phyloP scores from a whole-genome alignment of 1,140 invertebrate species.

The Drosophila ananassae region DNA sequence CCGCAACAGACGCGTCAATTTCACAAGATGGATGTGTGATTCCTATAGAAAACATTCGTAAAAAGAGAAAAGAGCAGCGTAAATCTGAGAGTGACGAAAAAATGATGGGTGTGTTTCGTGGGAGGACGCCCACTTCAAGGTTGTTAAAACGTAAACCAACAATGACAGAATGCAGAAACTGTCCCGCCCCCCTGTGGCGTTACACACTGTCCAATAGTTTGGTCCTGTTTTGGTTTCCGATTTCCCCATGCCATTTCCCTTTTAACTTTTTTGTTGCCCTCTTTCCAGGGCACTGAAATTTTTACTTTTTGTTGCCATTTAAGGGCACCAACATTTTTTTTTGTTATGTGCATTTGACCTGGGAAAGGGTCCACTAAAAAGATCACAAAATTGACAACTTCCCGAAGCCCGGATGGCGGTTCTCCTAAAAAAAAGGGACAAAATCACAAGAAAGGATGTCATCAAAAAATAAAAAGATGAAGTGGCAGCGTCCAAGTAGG shows the following conservation, averaged over 20 bases:
- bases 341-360: slow-evolving; percentile 49
- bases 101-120: neutral
- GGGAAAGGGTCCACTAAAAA: slow-evolving; percentile 60
- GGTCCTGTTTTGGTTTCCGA: slow-evolving; percentile 7
- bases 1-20: slow-evolving; percentile 95
- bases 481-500: slow-evolving; percentile 7
- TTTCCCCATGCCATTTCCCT: neutral
- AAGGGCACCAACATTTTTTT: slow-evolving; percentile 35
- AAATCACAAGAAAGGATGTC: slow-evolving; percentile 52
- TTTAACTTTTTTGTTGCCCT: slow-evolving; percentile 10
- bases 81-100: slow-evolving; percentile 2
- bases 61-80: slow-evolving; percentile 3
- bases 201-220: slow-evolving; percentile 20
- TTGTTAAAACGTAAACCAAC: slow-evolving; percentile 32
- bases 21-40: slow-evolving; percentile 96
- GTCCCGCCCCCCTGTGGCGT: slow-evolving; percentile 30
- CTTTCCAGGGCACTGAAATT: slow-evolving; percentile 39
- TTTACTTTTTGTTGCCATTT: slow-evolving; percentile 11
- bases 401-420: slow-evolving; percentile 31
- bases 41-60: slow-evolving; percentile 84
- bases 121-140: slow-evolving; percentile 14
- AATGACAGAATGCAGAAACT: slow-evolving; percentile 13
- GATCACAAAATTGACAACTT: slow-evolving; percentile 55
- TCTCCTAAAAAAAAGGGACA: slow-evolving; percentile 25
- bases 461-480: slow-evolving; percentile 41